A percentile compares a stretch with the other conserved stretches of the same genome.
Conservation (phyloP, 2,797 vertebrate species). For the Phylloscopus collybita region DNA sequence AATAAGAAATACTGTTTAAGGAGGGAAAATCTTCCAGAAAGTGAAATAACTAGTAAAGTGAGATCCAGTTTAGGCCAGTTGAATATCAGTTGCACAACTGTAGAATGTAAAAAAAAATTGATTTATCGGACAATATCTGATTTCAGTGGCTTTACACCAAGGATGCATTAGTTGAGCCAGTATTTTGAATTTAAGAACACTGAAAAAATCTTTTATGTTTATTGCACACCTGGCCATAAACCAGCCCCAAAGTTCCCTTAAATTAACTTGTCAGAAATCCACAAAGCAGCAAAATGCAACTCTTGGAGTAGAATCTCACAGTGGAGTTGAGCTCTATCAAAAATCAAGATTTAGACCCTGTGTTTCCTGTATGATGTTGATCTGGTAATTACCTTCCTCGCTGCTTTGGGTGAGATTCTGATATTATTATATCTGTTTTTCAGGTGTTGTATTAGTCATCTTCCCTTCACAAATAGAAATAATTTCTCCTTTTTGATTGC, state of each 20-base stretch:
- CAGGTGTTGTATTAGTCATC: conserved; percentile 4
- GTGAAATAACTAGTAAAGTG: background rate
- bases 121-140: background rate
- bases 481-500: background rate
- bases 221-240: background rate
- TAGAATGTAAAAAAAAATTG: background rate
- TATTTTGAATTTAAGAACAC: background rate
- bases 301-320: background rate
- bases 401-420: background rate
- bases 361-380: background rate
- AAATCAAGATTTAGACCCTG: background rate
- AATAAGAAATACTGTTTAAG: background rate
- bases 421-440: background rate
- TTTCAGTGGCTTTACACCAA: background rate
- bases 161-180: background rate
- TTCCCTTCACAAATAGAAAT: background rate
- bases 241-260: background rate
- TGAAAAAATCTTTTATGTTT: background rate
- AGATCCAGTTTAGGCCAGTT: background rate
- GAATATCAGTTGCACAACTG: background rate
- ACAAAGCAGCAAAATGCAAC: background rate
- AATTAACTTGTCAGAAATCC: background rate
- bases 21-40: background rate
- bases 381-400: background rate
- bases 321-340: background rate